Conservation (phyloP, 2,797 vertebrate genomes). For the Pelobates cultripes region DNA sequence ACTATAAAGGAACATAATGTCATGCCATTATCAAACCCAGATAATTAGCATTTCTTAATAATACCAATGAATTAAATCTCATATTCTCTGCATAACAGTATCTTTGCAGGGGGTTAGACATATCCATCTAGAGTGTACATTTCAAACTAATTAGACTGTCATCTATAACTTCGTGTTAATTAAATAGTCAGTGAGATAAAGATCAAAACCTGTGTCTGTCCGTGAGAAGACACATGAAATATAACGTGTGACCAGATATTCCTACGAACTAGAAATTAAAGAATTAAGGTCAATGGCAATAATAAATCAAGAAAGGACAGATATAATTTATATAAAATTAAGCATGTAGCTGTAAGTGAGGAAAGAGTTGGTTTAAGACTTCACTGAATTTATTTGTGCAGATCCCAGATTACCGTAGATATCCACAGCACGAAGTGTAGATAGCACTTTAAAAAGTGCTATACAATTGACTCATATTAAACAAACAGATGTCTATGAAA, state of each 20-base stretch:
- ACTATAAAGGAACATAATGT: neutral
- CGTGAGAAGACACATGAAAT: slow-evolving; percentile 15
- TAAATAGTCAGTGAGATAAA: slow-evolving; percentile 53
- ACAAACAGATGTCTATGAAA: too few relatives aligned
- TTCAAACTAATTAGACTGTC: slow-evolving; percentile 56
- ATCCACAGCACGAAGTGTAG: too few relatives aligned
- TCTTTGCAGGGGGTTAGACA: slow-evolving; percentile 38
- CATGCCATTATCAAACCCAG: slow-evolving; percentile 22
- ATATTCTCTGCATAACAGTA: slow-evolving; percentile 31
- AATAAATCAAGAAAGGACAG: too few relatives aligned
- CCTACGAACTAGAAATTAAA: neutral
- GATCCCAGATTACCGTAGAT: too few relatives aligned
- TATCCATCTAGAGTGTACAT: slow-evolving; percentile 38
- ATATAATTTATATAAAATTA: too few relatives aligned
- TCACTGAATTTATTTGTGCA: too few relatives aligned
- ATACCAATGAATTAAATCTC: slow-evolving; percentile 38
- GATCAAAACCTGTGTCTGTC: slow-evolving; percentile 11
- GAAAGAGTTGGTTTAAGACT: too few relatives aligned
- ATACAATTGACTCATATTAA: too few relatives aligned
- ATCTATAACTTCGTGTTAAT: slow-evolving; percentile 53
- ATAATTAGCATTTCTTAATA: slow-evolving; percentile 47
- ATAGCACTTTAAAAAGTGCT: too few relatives aligned
- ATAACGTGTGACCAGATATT: slow-evolving; percentile 7
- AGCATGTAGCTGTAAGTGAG: too few relatives aligned
- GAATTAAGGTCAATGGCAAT: too few relatives aligned